Evolutionary conservation across 2,113 vertebrate species (phyloP).

Genomic region (Salvelinus fontinalis): DNA sequence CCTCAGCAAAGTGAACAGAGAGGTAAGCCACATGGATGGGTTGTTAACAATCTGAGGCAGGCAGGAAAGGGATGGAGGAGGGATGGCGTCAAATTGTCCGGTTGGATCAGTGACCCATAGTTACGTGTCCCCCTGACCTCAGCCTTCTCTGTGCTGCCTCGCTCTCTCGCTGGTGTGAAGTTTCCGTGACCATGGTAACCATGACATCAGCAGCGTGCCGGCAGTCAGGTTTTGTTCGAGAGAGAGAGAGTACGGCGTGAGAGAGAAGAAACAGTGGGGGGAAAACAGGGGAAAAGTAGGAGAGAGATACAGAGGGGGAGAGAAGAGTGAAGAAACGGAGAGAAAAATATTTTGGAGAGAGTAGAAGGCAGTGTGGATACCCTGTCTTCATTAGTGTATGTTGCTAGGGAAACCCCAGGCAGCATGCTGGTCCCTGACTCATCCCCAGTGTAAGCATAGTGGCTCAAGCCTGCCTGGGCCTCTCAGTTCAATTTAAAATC

Average conservation of each 20-base stretch:
- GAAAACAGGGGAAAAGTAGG: constrained; percentile 36
- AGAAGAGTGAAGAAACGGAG: constrained; percentile 23
- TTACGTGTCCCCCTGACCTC: constrained; percentile 65
- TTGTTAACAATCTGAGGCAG: background rate
- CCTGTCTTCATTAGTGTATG: constrained; percentile 49
- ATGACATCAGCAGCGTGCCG: constrained; percentile 74
- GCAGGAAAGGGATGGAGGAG: constrained; percentile 11
- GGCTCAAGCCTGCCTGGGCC: constrained; percentile 35
- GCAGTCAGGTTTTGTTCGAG: constrained; percentile 62
- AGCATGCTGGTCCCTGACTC: constrained; percentile 42
- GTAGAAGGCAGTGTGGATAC: constrained; percentile 22
- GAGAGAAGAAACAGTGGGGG: constrained; percentile 32
- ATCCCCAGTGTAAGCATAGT: constrained; percentile 31
- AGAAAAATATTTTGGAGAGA: background rate
- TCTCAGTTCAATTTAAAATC: background rate
- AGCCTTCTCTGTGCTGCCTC: constrained; percentile 41
- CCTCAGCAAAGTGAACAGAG: background rate
- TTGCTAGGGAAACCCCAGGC: constrained; percentile 63
- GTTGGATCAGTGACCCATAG: constrained; percentile 55
- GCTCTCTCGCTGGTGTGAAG: constrained; percentile 57
- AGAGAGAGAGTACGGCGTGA: constrained; percentile 28
- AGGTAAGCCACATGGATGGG: background rate
- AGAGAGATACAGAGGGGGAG: constrained; percentile 14
- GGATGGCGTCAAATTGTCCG: constrained; percentile 7
- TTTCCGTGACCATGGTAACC: constrained; percentile 74